Evolutionary conservation across 2,113 vertebrate species (phyloP), one percentile per base, ranked within the genome.

Genomic region (Orthonyx spaldingii): DNA sequence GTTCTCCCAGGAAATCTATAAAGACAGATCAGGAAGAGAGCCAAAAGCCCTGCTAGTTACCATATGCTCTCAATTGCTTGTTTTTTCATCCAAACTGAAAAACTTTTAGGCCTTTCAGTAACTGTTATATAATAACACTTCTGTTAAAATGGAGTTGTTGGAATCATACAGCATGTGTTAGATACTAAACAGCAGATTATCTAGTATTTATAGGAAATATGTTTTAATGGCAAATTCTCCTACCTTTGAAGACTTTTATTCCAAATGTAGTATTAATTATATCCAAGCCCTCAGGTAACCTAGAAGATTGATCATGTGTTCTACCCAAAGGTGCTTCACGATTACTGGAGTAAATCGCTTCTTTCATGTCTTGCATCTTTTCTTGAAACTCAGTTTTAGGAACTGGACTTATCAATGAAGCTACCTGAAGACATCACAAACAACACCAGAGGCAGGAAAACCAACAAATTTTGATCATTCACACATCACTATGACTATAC

Each of bases 371-470:
- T 66, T 97, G 94, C 21, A 98, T 39, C 97, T 93, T 98, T 87
- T 98, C 97, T 84, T 99, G 98, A 95, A 98, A 98, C n/a, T 74
- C 21, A 16, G 98, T 98, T 92, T 98, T 98, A 41, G 75, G 85
- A 52, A 94, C 95, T n/a, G 98, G 98, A 94, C 98, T 98, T 84
- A 99, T 68, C 94, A 98, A 59, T 39, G 74, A 89, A 33, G 44
- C 95, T 83, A 69, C 91, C 99, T 99, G 96, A 95, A 97, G 37
- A 95, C 78, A 97, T 60, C 66, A 93, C 17, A 96, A 57, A 95
- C 47, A 89, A 57, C 20, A 94, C 24, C 78, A 74, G 44, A 81
- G 11, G 39, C 68, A 87, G 21, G 41, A 84, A 83, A 88, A 16
- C 0, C 9, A 89, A 63, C 16, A 76, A 70, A 65, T 27, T 77